Conservation (phyloP, 1,140 invertebrate genomes). For the Parasteatoda tepidariorum region DNA sequence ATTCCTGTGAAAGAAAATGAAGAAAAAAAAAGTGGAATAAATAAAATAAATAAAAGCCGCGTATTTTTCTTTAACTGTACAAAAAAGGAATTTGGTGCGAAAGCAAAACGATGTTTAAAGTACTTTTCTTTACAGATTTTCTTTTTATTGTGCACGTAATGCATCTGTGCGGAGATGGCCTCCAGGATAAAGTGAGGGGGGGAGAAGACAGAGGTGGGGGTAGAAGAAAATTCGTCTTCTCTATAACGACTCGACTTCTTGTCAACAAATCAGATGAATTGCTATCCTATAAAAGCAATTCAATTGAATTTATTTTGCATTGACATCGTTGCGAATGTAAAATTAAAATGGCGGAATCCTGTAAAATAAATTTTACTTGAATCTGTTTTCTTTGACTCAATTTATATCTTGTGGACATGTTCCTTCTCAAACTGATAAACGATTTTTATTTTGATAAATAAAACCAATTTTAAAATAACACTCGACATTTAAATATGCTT, state of each 20-base stretch:
- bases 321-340: neutral
- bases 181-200: neutral
- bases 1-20: neutral
- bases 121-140: conserved; percentile 3
- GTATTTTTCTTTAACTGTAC: neutral
- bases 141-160: neutral
- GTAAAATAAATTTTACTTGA: too few relatives aligned
- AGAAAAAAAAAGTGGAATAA: neutral
- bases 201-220: neutral
- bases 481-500: too few relatives aligned
- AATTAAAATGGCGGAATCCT: too few relatives aligned
- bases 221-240: neutral
- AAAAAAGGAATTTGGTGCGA: conserved; percentile 3
- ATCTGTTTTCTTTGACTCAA: too few relatives aligned
- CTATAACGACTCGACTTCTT: neutral
- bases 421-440: too few relatives aligned
- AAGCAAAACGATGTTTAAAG: conserved; percentile 46
- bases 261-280: neutral
- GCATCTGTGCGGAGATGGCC: neutral
- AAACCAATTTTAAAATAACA: too few relatives aligned
- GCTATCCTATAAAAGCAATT: neutral
- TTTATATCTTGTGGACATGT: too few relatives aligned
- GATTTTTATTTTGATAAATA: too few relatives aligned
- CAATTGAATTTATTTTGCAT: neutral
- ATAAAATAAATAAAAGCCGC: neutral